A percentile compares a stretch with the other conserved stretches of the same genome.
Evolutionary conservation across 2,113 vertebrate genomes (phyloP).

Genomic region (Microtus ochrogaster): DNA sequence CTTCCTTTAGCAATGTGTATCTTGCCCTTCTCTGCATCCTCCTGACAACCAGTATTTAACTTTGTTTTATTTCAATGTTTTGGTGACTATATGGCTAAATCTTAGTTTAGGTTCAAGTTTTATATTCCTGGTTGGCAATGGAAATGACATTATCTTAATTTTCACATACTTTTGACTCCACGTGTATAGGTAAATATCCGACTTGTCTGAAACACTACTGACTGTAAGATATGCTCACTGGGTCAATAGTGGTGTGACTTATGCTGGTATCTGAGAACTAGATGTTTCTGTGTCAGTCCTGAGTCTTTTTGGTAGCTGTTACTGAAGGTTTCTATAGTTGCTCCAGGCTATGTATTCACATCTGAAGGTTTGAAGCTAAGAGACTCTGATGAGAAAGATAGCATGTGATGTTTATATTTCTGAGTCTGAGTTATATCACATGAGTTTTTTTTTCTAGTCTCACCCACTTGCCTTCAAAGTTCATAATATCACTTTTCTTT

Average conservation of each 20-base stretch:
- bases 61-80: conserved; percentile 33
- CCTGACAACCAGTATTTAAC: neutral
- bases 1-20: neutral
- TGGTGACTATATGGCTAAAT: neutral
- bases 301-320: neutral
- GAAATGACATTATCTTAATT: conserved; percentile 14
- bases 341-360: neutral
- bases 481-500: neutral
- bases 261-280: neutral
- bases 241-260: neutral
- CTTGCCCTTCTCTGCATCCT: neutral
- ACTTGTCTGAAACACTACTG: neutral
- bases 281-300: neutral
- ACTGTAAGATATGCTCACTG: neutral
- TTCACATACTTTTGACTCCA: conserved; percentile 5
- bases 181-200: neutral
- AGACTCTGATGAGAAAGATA: neutral
- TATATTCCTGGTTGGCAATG: neutral
- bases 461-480: neutral
- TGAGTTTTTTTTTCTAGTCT: neutral
- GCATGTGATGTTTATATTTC: neutral
- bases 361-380: neutral
- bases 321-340: neutral
- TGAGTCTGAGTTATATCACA: neutral
- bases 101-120: conserved; percentile 30